These are phyloP conservation scores for Leucophenga montana DNA, from an alignment of 2,888 invertebrate species.

Conservation along the genomic window DNA sequence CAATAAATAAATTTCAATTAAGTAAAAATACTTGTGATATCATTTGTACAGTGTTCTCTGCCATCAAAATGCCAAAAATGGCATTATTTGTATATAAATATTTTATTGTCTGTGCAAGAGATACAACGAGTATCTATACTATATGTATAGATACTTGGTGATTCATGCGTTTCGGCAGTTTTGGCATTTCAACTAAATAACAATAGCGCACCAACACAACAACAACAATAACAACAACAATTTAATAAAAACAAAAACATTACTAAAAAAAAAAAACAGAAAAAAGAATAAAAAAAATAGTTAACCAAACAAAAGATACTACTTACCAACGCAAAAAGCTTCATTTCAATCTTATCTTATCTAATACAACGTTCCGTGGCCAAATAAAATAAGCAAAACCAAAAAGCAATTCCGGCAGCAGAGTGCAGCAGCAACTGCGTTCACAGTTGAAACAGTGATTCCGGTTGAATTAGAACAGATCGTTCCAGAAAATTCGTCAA, in stretches of 20 bases:
- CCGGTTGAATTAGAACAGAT: too few relatives aligned
- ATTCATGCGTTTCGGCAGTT: too few relatives aligned
- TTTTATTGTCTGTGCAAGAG: too few relatives aligned
- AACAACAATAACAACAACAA: background rate
- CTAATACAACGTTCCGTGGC: background rate
- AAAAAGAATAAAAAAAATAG: background rate
- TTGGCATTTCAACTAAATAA: background rate
- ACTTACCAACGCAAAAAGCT: background rate
- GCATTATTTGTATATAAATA: too few relatives aligned
- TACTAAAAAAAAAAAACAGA: background rate
- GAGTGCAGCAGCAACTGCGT: constrained; percentile 1
- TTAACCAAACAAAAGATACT: background rate
- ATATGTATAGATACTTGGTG: too few relatives aligned
- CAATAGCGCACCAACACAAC: too few relatives aligned
- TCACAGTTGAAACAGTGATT: background rate
- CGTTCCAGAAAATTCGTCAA: too few relatives aligned
- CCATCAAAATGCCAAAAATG: too few relatives aligned
- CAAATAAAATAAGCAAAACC: background rate
- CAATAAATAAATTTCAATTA: too few relatives aligned
- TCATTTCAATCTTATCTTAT: constrained; percentile 1
- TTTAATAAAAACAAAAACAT: background rate
- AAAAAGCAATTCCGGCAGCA: background rate
- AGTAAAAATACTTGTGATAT: too few relatives aligned
- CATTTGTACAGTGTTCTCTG: too few relatives aligned
- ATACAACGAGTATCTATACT: too few relatives aligned